Evolutionary conservation across 2,797 vertebrate species (phyloP), one percentile per base, ranked within the genome.

Genomic region (Microcaecilia unicolor): DNA sequence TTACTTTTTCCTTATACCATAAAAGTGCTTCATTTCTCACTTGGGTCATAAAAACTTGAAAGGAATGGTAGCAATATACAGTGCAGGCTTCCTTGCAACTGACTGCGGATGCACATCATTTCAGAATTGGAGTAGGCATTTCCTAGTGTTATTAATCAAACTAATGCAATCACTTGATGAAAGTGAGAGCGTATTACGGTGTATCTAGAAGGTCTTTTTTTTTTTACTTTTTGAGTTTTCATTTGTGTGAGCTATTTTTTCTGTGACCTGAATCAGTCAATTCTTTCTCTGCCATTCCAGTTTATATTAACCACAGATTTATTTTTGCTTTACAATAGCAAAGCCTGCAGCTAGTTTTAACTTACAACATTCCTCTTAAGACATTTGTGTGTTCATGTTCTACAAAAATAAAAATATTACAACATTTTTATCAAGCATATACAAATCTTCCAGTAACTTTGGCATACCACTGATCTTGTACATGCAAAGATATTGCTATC

Each of bases 101-200:
- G 49, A 28, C 65, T 42, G 27, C 51, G 57, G 39, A 48, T 59
- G 38, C 35, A 44, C 28, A 40, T 57, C 62, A 68, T 51, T 43
- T 33, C 28, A 48, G 57, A 63, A 53, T 16, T 59, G 48, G 44
- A 55, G 51, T 65, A 45, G 28, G 72, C 44, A 64, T 69, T 68
- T 67, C 58, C 67, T 70, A 56, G 34, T 44, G 41, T 59, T 65
- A 69, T 65, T 63, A 73, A 67, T 61, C 59, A 73, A 41, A 28
- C 52, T 52, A 58, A 41, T 53, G 37, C 51, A 40, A 58, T 53
- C 41, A 28, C 27, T 32, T 52, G 44, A 51, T 48, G 44, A 67
- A 65, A 64, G 35, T 64, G 52, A 51, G 34, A n/a, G n/a, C n/a
- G n/a, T n/a, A n/a, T n/a, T n/a, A n/a, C n/a, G n/a, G n/a, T n/a